Conservation (phyloP, 2,113 vertebrate species). For the Cyanoderma ruficeps region DNA sequence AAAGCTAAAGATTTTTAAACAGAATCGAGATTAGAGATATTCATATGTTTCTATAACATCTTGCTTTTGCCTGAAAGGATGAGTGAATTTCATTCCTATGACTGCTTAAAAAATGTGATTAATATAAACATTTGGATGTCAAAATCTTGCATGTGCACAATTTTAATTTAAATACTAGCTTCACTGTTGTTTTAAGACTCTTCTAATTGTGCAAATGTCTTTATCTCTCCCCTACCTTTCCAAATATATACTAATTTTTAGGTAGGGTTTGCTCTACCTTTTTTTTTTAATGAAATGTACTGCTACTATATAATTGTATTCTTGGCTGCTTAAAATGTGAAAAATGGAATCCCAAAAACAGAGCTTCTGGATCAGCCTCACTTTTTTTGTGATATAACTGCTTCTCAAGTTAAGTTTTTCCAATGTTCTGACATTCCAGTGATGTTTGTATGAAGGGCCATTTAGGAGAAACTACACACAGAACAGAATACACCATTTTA, state of each 20-base stretch:
- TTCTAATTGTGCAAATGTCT: not conserved
- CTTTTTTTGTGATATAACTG: not conserved
- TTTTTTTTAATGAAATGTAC: not conserved
- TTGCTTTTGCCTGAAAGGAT: not conserved
- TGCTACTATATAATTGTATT: not conserved
- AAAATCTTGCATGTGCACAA: not conserved
- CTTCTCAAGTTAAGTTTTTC: not conserved
- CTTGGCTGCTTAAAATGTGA: not conserved
- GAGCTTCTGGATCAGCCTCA: not conserved
- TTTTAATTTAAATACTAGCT: not conserved
- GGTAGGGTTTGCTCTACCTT: fast-evolving
- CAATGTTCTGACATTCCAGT: not conserved
- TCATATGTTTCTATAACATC: not conserved
- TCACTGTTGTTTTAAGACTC: not conserved
- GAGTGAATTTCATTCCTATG: not conserved
- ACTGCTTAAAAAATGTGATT: not conserved
- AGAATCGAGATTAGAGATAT: not conserved
- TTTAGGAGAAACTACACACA: not conserved
- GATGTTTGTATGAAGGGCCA: not conserved
- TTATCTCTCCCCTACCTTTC: not conserved
- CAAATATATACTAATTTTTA: not conserved
- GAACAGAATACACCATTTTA: not conserved
- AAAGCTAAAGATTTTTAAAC: not conserved
- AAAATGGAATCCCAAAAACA: not conserved
- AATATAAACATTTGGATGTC: not conserved